phyloP scores from a whole-genome alignment of 2,113 vertebrate species.

The Phaethornis superciliosus region DNA sequence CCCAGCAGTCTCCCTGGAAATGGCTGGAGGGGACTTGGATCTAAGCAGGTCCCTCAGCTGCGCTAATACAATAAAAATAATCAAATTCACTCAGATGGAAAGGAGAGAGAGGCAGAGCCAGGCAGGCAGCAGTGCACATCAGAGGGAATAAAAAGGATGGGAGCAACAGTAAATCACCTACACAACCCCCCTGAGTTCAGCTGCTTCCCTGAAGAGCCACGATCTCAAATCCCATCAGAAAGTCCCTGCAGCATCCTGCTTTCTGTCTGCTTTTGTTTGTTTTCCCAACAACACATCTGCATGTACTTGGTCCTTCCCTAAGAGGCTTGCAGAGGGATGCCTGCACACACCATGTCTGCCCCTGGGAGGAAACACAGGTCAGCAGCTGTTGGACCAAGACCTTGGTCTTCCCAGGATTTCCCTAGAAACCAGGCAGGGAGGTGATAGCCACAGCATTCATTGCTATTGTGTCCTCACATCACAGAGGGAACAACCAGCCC shows the following conservation, averaged over 20 bases:
- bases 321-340: neutral
- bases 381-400: neutral
- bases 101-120: neutral
- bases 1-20: slow-evolving; percentile 49
- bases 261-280: neutral
- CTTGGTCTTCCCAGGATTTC: neutral
- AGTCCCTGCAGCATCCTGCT: neutral
- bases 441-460: neutral
- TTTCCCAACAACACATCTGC: neutral
- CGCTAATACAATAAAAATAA: slow-evolving; percentile 44
- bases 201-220: neutral
- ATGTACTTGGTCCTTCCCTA: neutral
- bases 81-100: slow-evolving; percentile 40
- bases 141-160: neutral
- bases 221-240: neutral
- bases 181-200: neutral
- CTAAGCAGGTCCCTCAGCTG: slow-evolving; percentile 51
- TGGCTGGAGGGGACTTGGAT: slow-evolving; percentile 48
- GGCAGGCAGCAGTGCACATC: neutral
- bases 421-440: neutral
- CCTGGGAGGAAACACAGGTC: neutral
- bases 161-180: neutral
- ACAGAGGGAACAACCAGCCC: neutral
- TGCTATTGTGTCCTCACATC: accelerated
- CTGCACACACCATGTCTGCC: neutral